phyloP scores from a whole-genome alignment of 1,140 invertebrate genomes.

The Hypothenemus hampei region DNA sequence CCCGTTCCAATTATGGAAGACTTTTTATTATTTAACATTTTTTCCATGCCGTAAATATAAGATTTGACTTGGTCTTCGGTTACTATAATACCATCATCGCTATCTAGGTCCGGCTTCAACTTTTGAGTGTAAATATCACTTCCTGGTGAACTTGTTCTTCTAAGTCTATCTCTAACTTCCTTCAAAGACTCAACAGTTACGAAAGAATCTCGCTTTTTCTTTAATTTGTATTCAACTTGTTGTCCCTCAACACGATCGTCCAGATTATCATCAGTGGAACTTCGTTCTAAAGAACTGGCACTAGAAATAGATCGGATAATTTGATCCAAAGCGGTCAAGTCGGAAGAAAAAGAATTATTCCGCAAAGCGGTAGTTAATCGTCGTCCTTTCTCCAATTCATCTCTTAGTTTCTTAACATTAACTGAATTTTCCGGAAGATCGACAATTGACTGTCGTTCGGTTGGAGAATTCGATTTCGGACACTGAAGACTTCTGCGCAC shows the following conservation, averaged over 20 bases:
- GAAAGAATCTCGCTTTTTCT: constrained; percentile 49
- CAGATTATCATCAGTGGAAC: constrained; percentile 47
- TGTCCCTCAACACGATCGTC: constrained; percentile 39
- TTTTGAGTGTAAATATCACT: constrained; percentile 39
- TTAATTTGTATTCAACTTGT: constrained; percentile 40
- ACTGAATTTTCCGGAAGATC: constrained; percentile 50
- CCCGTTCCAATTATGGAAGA: constrained; percentile 49
- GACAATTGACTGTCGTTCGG: constrained; percentile 42
- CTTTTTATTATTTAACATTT: constrained; percentile 38
- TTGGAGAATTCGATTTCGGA: constrained; percentile 41
- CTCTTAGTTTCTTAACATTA: constrained; percentile 49
- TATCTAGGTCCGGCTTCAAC: constrained; percentile 31
- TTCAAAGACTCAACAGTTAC: constrained; percentile 55
- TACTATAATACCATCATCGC: constrained; percentile 48
- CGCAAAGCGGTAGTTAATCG: constrained; percentile 48
- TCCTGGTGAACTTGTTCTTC: constrained; percentile 47
- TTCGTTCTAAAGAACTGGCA: constrained; percentile 30
- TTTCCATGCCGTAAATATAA: constrained; percentile 47
- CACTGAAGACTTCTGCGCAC: constrained; percentile 59
- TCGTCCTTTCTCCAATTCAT: constrained; percentile 50
- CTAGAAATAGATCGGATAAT: constrained; percentile 46
- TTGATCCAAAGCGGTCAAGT: constrained; percentile 48
- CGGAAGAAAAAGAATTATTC: constrained; percentile 45
- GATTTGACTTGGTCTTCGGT: constrained; percentile 44
- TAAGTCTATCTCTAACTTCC: constrained; percentile 52